These are phyloP conservation scores for Torymus texanus DNA, from an alignment of 2,888 invertebrate genomes.

Conservation along the genomic window DNA sequence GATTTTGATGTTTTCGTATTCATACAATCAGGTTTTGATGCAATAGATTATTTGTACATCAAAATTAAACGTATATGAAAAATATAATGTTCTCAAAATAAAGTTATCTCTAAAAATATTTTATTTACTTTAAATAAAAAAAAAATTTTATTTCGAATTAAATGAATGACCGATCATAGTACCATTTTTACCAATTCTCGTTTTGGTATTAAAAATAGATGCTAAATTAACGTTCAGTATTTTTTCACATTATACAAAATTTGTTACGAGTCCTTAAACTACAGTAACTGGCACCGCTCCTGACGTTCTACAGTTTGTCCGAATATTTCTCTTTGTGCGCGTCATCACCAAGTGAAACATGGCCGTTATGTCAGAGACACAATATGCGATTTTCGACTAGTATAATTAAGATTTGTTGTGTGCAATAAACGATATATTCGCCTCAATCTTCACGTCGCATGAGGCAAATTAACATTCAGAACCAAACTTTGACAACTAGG, in stretches of 20 bases:
- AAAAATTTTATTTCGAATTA: conserved; percentile 35
- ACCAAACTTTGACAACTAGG: conserved; percentile 34
- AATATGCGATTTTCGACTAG: conserved; percentile 54
- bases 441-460: background rate
- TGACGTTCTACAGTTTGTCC: conserved; percentile 33
- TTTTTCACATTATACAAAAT: conserved; percentile 51
- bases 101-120: conserved; percentile 46
- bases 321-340: conserved; percentile 53
- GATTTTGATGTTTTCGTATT: too few relatives aligned
- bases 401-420: conserved; percentile 51
- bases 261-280: conserved; percentile 49
- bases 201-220: conserved; percentile 50
- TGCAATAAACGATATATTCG: conserved; percentile 34
- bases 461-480: conserved; percentile 21
- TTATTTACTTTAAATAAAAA: conserved; percentile 35
- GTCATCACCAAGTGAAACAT: conserved; percentile 42
- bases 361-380: conserved; percentile 43
- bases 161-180: conserved; percentile 21
- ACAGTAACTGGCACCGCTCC: conserved; percentile 53
- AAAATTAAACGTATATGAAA: conserved; percentile 19
- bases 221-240: conserved; percentile 37
- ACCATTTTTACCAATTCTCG: conserved; percentile 44
- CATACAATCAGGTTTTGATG: too few relatives aligned
- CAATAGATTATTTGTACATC: too few relatives aligned
- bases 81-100: conserved; percentile 47